Base-by-base conservation (phyloP, 2,888 invertebrate species). In the Heliconius erato region DNA sequence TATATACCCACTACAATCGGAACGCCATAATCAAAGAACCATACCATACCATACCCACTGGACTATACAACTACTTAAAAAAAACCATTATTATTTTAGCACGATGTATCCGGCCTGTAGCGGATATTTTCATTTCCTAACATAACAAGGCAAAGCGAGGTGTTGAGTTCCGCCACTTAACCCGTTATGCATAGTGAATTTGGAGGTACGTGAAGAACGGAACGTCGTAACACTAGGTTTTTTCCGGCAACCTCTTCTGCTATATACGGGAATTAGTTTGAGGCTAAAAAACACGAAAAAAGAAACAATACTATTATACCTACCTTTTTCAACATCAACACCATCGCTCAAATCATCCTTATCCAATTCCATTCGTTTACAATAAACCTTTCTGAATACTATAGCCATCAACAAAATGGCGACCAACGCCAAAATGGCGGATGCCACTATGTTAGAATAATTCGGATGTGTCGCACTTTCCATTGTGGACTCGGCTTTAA, bases 401-500 rank as follows among this genome's bases (percentile, higher is more conserved):
- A 92, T 86, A 0, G 90, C 92, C 85, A 91, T 88, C 5, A 93
- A 88, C 74, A 94, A 79, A 2, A 92, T 85, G 16, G 91, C 92
- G 1, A 91, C 89, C 1, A 92, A 23, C 0, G 91, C 91, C 63
- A 95, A 85, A 1, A 92, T 87, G 23, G 88, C 89, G 0, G 91
- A 90, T 0, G 92, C 93, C 0, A 89, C 88, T 2, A 92, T 88
- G 77, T 91, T 91, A 0, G 90, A 89, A 54, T 94, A 92, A 9
- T 90, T 90, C 4, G 88, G 87, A 7, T 85, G 88, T 1, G 87
- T 89, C 0, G 89, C 85, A 19, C 87, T 90, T 79, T 91, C 90
- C 90, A 93, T 92, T 0, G 94, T 94, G 0, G 94, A 94, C 68
- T 93, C 92, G 0, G 94, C 95, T 83, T 92, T 93, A 40, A 94